phyloP scores from a whole-genome alignment of 1,140 invertebrate genomes.

The Calephelis virginiensis region DNA sequence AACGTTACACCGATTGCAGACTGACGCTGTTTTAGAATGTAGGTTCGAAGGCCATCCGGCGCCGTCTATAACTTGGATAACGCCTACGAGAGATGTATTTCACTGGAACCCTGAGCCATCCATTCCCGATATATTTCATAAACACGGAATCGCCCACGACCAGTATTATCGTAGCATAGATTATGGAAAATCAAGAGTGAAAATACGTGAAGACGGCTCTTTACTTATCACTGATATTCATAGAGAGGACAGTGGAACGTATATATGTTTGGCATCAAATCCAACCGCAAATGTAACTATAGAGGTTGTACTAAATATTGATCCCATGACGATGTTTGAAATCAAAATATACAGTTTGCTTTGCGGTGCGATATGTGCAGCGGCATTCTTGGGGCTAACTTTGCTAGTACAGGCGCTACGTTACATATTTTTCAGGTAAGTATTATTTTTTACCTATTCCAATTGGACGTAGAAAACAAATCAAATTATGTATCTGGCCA shows the following conservation, averaged over 20 bases:
- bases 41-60: slow-evolving; percentile 86
- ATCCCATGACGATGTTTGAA: slow-evolving; percentile 88
- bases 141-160: slow-evolving; percentile 82
- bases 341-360: slow-evolving; percentile 91
- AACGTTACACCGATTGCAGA: slow-evolving; percentile 81
- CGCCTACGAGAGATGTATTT: slow-evolving; percentile 83
- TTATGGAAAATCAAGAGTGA: slow-evolving; percentile 74
- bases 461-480: too few relatives aligned
- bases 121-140: slow-evolving; percentile 81
- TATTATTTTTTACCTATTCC: slow-evolving; percentile 10
- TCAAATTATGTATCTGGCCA: too few relatives aligned
- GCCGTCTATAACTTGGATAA: slow-evolving; percentile 92
- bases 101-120: slow-evolving; percentile 86
- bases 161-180: slow-evolving; percentile 72
- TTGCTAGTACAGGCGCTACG: slow-evolving; percentile 87
- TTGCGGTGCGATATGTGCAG: slow-evolving; percentile 88
- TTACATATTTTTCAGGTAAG: slow-evolving; percentile 84
- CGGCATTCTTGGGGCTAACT: slow-evolving; percentile 88
- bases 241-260: slow-evolving; percentile 90
- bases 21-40: slow-evolving; percentile 87
- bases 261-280: slow-evolving; percentile 92
- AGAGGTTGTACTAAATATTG: slow-evolving; percentile 86
- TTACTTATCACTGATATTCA: slow-evolving; percentile 78
- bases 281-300: slow-evolving; percentile 87
- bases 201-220: slow-evolving; percentile 78